phyloP scores from a whole-genome alignment of 2,888 invertebrate species.

The Ichneumoninae sp. region DNA sequence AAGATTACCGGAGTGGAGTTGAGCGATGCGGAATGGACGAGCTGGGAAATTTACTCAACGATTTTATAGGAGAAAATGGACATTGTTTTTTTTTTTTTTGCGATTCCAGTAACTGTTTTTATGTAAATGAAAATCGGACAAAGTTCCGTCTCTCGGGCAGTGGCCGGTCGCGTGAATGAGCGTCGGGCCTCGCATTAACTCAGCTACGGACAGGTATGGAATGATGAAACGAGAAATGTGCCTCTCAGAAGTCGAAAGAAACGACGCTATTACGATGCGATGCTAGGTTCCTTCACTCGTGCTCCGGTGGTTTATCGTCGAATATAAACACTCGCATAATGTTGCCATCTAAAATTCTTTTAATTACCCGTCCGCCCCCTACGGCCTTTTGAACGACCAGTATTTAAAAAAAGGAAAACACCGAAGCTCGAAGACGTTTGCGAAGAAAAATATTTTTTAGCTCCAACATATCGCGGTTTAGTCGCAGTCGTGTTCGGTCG shows the following conservation, averaged over 20 bases:
- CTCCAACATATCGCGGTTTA: no score
- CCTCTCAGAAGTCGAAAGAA: not conserved
- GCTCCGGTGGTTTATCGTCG: slow-evolving; percentile 71
- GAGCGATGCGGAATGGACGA: not conserved
- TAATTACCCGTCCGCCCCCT: slow-evolving; percentile 70
- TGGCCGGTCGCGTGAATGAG: not conserved
- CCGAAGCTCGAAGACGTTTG: not conserved
- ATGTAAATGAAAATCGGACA: not conserved
- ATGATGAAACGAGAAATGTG: not conserved
- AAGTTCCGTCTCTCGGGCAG: not conserved
- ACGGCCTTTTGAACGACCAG: not conserved
- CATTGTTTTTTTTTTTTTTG: not conserved
- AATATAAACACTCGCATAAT: slow-evolving; percentile 73
- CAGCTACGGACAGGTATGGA: not conserved
- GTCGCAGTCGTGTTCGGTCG: no score
- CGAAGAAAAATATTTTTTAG: no score
- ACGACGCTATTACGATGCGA: slow-evolving; percentile 7
- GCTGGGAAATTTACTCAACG: not conserved
- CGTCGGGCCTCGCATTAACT: not conserved
- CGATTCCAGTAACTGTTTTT: not conserved
- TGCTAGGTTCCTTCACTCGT: slow-evolving; percentile 21
- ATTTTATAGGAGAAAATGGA: not conserved
- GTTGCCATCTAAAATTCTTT: slow-evolving; percentile 70
- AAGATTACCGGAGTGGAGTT: not conserved
- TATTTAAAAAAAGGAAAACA: not conserved